Percentiles rank a stretch among this genome's conserved stretches.
phyloP scores from a whole-genome alignment of 2,797 vertebrate species.

The Tiaroga cobitis region DNA sequence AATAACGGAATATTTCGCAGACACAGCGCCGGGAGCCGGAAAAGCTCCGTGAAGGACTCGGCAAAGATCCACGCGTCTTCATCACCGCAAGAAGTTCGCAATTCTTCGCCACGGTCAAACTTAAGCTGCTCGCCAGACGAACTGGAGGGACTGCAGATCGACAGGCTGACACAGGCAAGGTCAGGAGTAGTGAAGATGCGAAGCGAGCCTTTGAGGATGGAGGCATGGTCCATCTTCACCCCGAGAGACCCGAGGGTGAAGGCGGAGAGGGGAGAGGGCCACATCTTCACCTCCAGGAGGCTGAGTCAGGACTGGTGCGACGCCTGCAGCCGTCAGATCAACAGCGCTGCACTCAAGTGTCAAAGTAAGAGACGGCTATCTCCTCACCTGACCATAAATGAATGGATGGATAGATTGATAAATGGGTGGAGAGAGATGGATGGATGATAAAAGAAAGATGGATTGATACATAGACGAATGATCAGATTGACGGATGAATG shows the following conservation, averaged over 20 bases:
- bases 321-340: conserved; percentile 83
- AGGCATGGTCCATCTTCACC: conserved; percentile 90
- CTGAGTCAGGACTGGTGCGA: conserved; percentile 88
- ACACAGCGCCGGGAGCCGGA: conserved; percentile 49
- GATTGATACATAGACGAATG: background rate
- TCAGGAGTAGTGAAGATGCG: conserved; percentile 80
- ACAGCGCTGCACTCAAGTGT: conserved; percentile 81
- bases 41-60: conserved; percentile 54
- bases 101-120: conserved; percentile 7
- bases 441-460: background rate
- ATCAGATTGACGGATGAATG: no score
- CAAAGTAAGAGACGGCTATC: conserved; percentile 79
- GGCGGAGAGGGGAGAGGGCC: conserved; percentile 83
- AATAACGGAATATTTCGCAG: conserved; percentile 54
- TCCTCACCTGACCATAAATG: background rate
- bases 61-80: conserved; percentile 31
- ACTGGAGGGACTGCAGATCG: conserved; percentile 60
- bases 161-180: conserved; percentile 75
- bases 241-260: conserved; percentile 79
- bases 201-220: conserved; percentile 77
- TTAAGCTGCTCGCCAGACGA: conserved; percentile 12
- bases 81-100: background rate
- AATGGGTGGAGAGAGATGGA: background rate
- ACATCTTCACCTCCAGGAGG: conserved; percentile 76
- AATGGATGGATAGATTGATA: background rate